Conservation (phyloP, 53 echinoderm and acorn worm genomes). For the Holothuria leucospilota region DNA sequence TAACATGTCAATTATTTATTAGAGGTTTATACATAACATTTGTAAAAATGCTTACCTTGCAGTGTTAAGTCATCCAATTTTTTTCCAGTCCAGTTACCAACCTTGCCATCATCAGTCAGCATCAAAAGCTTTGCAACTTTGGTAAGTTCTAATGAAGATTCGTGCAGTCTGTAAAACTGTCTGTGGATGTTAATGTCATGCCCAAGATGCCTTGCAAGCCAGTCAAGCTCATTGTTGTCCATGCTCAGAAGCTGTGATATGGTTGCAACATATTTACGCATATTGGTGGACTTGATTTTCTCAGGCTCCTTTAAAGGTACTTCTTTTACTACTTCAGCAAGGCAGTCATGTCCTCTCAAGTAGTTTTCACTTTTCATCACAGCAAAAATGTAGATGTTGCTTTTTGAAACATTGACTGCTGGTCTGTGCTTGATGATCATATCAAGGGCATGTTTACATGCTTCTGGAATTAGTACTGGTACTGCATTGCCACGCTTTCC, state of each 20-base stretch:
- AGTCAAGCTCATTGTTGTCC: constrained; percentile 52
- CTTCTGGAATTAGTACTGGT: background rate
- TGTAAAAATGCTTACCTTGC: too few species aligned
- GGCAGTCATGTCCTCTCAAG: too few species aligned
- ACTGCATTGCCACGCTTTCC: background rate
- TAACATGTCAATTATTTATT: too few species aligned
- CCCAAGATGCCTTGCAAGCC: constrained; percentile 57
- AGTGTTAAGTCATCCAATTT: constrained; percentile 34
- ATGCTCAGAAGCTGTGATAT: constrained; percentile 51
- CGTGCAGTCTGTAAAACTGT: constrained; percentile 55
- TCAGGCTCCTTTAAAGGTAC: constrained; percentile 25
- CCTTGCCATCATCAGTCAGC: constrained; percentile 54
- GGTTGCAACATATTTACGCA: constrained; percentile 63
- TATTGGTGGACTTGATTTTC: constrained; percentile 41
- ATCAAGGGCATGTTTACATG: background rate
- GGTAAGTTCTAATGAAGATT: constrained; percentile 48
- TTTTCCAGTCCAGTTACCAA: constrained; percentile 60
- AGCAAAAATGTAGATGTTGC: too few species aligned
- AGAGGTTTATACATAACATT: too few species aligned
- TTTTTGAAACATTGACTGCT: too few species aligned
- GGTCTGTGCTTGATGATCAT: too few species aligned
- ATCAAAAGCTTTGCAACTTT: constrained; percentile 66
- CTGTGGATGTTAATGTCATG: constrained; percentile 57
- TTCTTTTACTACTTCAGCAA: constrained; percentile 42
- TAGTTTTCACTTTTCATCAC: too few species aligned